These are phyloP conservation scores for Helicorthomorpha holstii DNA, from an alignment of 1,140 invertebrate genomes.

Conservation along the genomic window DNA sequence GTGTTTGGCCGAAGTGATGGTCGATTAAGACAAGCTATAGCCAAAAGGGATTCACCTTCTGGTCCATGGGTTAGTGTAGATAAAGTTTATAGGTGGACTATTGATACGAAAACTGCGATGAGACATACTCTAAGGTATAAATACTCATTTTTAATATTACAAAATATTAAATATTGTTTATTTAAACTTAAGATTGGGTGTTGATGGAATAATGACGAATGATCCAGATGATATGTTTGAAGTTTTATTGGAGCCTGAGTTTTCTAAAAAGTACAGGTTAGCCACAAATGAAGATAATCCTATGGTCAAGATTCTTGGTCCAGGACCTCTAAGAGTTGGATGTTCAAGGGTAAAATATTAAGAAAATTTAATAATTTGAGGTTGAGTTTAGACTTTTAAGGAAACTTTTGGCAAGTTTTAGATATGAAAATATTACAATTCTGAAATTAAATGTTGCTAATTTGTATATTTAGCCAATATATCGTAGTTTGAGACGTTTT, in stretches of 20 bases:
- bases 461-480: not conserved
- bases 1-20: not conserved
- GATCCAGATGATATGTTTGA: constrained; percentile 11
- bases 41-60: not conserved
- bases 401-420: not conserved
- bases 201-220: constrained; percentile 16
- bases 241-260: constrained; percentile 12
- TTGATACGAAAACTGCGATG: constrained; percentile 4
- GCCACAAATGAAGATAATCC: constrained; percentile 14
- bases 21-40: not conserved
- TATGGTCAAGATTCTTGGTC: not conserved
- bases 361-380: not conserved
- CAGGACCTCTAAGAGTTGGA: not conserved
- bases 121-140: not conserved
- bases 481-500: not conserved
- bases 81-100: constrained; percentile 4
- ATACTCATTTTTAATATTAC: not conserved
- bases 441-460: not conserved
- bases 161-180: not conserved
- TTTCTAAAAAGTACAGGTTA: constrained; percentile 6
- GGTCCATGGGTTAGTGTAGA: not conserved
- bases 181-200: constrained; percentile 3
- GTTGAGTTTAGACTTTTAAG: not conserved
- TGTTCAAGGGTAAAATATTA: not conserved
- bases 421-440: not conserved